These are phyloP conservation scores for Hippocampus abdominalis DNA, from an alignment of 2,113 vertebrate species.

Conservation along the genomic window DNA sequence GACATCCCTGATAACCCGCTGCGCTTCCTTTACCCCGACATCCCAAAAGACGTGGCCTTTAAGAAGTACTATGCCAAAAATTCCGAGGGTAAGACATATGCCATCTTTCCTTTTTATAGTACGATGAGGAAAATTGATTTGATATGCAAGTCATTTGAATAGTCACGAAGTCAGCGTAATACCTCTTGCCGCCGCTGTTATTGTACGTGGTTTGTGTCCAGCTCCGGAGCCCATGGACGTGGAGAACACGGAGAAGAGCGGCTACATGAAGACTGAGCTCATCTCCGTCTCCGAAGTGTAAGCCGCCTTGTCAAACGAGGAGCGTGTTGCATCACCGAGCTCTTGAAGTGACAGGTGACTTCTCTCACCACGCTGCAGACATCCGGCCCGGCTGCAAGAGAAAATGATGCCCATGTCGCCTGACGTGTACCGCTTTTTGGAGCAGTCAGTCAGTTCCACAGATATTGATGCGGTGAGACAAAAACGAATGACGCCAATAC, in stretches of 20 bases:
- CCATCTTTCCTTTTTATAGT: background rate
- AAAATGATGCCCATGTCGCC: conserved; percentile 91
- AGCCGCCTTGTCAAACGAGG: conserved; percentile 51
- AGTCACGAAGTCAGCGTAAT: no score
- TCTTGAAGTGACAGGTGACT: background rate
- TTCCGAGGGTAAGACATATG: conserved; percentile 77
- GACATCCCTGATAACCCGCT: conserved; percentile 96
- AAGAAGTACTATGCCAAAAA: conserved; percentile 93
- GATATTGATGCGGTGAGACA: conserved; percentile 80
- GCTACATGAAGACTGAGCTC: conserved; percentile 94
- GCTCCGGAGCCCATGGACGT: conserved; percentile 90
- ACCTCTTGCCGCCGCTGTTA: background rate
- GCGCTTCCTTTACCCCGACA: conserved; percentile 84
- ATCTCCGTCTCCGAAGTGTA: conserved; percentile 98
- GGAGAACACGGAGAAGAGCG: conserved; percentile 72
- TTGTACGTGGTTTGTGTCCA: conserved; percentile 40
- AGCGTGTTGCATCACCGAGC: background rate
- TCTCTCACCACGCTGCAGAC: conserved; percentile 59
- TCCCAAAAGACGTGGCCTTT: conserved; percentile 91
- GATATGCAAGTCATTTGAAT: no score
- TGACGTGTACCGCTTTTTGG: conserved; percentile 82
- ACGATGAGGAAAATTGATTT: background rate
- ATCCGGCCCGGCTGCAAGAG: conserved; percentile 83
- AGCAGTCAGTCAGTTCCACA: conserved; percentile 69
- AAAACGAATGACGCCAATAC: background rate